These are phyloP conservation scores for Holothuria scabra DNA, from an alignment of 53 echinoderm and acorn worm species.

Conservation along the genomic window DNA sequence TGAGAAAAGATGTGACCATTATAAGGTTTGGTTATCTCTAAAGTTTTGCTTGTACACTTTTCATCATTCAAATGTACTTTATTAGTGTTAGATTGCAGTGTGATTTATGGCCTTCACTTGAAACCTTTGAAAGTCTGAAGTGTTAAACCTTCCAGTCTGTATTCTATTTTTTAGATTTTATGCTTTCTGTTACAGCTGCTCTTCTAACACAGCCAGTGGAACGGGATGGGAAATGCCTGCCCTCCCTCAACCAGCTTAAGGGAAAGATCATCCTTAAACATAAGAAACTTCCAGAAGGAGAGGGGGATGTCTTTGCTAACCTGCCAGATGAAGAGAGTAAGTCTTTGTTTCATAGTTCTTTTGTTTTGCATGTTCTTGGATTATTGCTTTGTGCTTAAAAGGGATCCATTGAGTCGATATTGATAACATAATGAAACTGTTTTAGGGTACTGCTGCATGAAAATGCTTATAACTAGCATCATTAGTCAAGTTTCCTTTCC, in stretches of 20 bases:
- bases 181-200: constrained; percentile 35
- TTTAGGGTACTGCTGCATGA: too few relatives aligned
- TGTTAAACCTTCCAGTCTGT: background rate
- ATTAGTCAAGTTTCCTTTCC: too few relatives aligned
- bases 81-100: too few relatives aligned
- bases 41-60: too few relatives aligned
- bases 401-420: too few relatives aligned
- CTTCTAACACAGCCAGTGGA: constrained; percentile 73
- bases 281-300: constrained; percentile 88
- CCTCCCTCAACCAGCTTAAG: constrained; percentile 78
- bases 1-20: too few relatives aligned
- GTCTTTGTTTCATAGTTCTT: background rate
- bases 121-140: background rate
- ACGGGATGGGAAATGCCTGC: constrained; percentile 78
- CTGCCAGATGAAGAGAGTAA: constrained; percentile 74
- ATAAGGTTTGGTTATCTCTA: too few relatives aligned
- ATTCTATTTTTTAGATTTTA: background rate
- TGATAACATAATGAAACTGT: too few relatives aligned
- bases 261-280: constrained; percentile 96
- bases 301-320: constrained; percentile 39
- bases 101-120: background rate
- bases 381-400: too few relatives aligned
- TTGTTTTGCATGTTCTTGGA: too few relatives aligned
- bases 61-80: too few relatives aligned
- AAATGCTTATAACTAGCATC: too few relatives aligned